Conservation (phyloP, 2,113 vertebrate species). For the Pholis gunnellus region DNA sequence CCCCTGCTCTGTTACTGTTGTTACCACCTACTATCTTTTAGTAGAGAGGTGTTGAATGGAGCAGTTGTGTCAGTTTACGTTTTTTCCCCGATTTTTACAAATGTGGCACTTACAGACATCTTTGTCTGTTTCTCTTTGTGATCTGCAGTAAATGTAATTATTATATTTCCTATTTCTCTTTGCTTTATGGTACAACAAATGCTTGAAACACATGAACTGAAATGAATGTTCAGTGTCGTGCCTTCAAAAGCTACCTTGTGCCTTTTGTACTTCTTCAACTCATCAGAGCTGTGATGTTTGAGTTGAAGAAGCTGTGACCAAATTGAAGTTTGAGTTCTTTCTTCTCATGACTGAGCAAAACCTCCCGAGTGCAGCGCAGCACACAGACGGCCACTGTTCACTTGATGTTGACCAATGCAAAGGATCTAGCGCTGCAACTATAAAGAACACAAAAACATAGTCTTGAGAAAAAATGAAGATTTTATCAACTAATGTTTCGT, state of each 20-base stretch:
- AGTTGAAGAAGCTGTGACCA: background rate
- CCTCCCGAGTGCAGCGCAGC: background rate
- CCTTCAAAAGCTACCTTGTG: slow-evolving; percentile 5
- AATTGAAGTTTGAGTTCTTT: background rate
- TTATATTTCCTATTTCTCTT: background rate
- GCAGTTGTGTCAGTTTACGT: slow-evolving; percentile 10
- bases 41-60: slow-evolving; percentile 12
- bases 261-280: slow-evolving; percentile 7
- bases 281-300: background rate
- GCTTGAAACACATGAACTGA: slow-evolving; percentile 4
- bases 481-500: background rate
- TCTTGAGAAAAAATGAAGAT: background rate
- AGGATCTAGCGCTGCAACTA: background rate
- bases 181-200: background rate
- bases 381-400: background rate
- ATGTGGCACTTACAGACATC: slow-evolving; percentile 13
- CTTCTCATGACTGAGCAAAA: background rate
- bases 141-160: background rate
- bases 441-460: background rate
- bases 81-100: slow-evolving; percentile 3
- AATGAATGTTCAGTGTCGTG: background rate
- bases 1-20: background rate
- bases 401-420: slow-evolving; percentile 9
- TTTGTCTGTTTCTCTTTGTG: background rate
- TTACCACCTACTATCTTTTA: slow-evolving; percentile 28